phyloP scores from a whole-genome alignment of 1,140 invertebrate species.

The Pseudachorutes palmiensis region DNA sequence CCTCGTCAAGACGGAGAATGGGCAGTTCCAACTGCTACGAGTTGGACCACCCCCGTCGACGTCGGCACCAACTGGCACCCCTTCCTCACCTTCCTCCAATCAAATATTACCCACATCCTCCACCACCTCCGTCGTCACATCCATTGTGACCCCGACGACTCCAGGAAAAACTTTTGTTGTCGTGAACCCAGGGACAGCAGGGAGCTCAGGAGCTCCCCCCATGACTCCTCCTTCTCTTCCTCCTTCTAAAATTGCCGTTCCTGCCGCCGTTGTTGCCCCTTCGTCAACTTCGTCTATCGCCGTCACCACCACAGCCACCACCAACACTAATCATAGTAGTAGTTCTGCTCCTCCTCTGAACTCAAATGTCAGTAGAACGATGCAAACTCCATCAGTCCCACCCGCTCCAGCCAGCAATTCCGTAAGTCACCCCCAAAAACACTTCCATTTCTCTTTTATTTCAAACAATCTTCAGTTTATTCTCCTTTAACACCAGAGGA shows the following conservation, averaged over 20 bases:
- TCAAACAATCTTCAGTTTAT: no score
- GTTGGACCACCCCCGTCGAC: conserved; percentile 65
- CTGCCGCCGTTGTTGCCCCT: background rate
- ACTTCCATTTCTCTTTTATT: conserved; percentile 18
- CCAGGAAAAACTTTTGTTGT: background rate
- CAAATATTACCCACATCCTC: conserved; percentile 39
- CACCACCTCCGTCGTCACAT: background rate
- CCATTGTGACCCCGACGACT: background rate
- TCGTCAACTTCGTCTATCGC: conserved; percentile 9
- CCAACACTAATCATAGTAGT: conserved; percentile 12
- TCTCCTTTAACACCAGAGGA: no score
- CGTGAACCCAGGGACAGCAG: background rate
- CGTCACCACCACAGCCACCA: background rate
- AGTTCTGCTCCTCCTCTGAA: conserved; percentile 12
- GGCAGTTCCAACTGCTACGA: conserved; percentile 80
- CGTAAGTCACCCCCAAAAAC: conserved; percentile 29
- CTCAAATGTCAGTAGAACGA: conserved; percentile 43
- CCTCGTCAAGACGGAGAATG: conserved; percentile 73
- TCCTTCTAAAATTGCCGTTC: background rate
- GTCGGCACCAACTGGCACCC: conserved; percentile 45
- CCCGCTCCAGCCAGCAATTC: conserved; percentile 34
- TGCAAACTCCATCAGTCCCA: conserved; percentile 47
- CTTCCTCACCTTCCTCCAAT: conserved; percentile 41
- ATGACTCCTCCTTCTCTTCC: background rate
- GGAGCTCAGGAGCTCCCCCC: background rate